Conservation (phyloP, 2,888 invertebrate species). For the Drosophila mimetica region DNA sequence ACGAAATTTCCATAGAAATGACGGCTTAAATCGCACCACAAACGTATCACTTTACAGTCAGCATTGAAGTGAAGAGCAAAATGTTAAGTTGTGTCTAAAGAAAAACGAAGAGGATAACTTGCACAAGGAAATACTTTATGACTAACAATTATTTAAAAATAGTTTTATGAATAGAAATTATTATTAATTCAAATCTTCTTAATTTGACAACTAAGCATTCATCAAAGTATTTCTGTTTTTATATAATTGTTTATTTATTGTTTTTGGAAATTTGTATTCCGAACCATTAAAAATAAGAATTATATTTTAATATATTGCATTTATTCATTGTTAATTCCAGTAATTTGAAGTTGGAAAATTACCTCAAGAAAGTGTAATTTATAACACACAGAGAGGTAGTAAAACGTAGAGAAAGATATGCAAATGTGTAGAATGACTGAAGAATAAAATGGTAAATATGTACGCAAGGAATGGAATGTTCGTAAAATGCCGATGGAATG, state of each 20-base stretch:
- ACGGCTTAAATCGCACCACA: conserved; percentile 8
- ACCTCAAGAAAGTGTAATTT: background rate
- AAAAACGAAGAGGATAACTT: background rate
- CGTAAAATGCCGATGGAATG: conserved; percentile 26
- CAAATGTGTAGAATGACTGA: conserved; percentile 22
- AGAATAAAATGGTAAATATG: conserved; percentile 32
- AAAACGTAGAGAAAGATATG: conserved; percentile 2
- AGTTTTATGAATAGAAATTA: too few species aligned
- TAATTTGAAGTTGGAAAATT: fast-evolving
- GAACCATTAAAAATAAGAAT: too few species aligned
- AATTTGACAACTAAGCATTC: too few species aligned
- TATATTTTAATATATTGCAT: too few species aligned
- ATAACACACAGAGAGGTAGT: background rate
- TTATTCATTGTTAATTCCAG: too few species aligned
- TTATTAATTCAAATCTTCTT: too few species aligned
- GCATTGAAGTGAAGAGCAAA: background rate
- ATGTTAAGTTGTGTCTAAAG: background rate
- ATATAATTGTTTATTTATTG: too few species aligned
- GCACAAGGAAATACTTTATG: background rate
- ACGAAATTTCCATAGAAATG: conserved; percentile 25
- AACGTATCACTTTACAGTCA: conserved; percentile 19
- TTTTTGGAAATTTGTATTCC: too few species aligned
- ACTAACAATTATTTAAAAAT: background rate
- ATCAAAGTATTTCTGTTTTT: too few species aligned
- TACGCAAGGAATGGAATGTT: conserved; percentile 25